Percentiles rank a stretch among this genome's conserved stretches.
Evolutionary conservation across 2,888 invertebrate species (phyloP).

Genomic region (Choristoneura rosaceana): DNA sequence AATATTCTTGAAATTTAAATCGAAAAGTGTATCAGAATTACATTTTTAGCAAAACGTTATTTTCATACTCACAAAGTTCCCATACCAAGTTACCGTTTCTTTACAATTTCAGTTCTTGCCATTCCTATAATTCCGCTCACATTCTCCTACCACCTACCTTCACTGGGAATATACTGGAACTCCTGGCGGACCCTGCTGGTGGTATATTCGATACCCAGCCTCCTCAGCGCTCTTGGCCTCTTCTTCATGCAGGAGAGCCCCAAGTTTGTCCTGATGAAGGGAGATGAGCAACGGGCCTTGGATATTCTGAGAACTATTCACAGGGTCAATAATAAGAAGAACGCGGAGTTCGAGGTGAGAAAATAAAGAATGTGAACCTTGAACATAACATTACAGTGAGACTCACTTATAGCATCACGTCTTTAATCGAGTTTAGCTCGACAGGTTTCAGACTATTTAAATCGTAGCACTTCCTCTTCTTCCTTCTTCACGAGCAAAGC

Average conservation of each 20-base stretch:
- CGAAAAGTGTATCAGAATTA: no score
- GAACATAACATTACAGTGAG: no score
- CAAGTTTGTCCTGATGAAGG: constrained; percentile 88
- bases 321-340: constrained; percentile 57
- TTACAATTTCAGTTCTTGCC: constrained; percentile 81
- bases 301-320: constrained; percentile 64
- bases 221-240: constrained; percentile 85
- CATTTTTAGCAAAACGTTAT: no score
- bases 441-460: no score
- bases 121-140: constrained; percentile 87
- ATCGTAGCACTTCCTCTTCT: no score
- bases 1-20: no score
- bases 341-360: background rate
- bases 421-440: no score
- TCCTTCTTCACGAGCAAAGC: no score
- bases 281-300: constrained; percentile 83
- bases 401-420: no score
- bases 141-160: constrained; percentile 65
- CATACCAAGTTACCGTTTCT: background rate
- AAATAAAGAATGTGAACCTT: no score
- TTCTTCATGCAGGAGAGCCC: constrained; percentile 90
- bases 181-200: constrained; percentile 92
- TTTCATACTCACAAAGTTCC: background rate
- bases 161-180: constrained; percentile 84
- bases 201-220: constrained; percentile 86